Evolutionary conservation across 2,797 vertebrate genomes (phyloP), one percentile per base, ranked within the genome.

Genomic region (Tenualosa thibaudeaui): DNA sequence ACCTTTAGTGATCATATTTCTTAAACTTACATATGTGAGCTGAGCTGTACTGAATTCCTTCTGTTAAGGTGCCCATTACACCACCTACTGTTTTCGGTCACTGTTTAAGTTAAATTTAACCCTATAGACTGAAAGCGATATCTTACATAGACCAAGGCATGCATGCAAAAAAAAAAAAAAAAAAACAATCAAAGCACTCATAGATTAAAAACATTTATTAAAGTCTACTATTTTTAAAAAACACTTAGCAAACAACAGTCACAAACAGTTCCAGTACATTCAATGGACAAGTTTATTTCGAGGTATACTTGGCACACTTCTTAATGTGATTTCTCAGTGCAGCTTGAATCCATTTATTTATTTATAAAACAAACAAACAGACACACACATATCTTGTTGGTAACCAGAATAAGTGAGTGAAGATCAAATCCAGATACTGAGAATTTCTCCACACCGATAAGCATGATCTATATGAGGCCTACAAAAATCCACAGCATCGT

Each of bases 201-300:
- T 71, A 71, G 68, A 65, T 65, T 7, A 40, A 68, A 68, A 71
- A 71, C 65, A 71, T 71, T 37, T 71, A 17, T 37, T 37, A 71
- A 71, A 71, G 37, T 12, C 10, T 71, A 71, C 65, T 13, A 37
- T 71, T 71, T 71, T 37, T 31, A 31, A 51, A 51, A 51, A 49
- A 51, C 50, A 51, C 8, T 51, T 51, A 51, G 40, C 71, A 15
- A 78, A 46, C 15, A 43, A 17, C 68, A 78, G 71, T 78, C 71
- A 78, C 71, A 78, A 17, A 78, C 71, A 78, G 17, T 46, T 46
- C 71, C 43, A 78, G 71, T 78, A 78, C 71, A 75, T 75, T 75
- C 37, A 43, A 17, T 78, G 17, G 71, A 78, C 22, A 46, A 13
- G 40, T 78, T 78, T 19, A 78, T 46, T 40, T 46, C 71, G 17